Conservation (phyloP, 2,888 invertebrate genomes). For the Cephus nigrinus region DNA sequence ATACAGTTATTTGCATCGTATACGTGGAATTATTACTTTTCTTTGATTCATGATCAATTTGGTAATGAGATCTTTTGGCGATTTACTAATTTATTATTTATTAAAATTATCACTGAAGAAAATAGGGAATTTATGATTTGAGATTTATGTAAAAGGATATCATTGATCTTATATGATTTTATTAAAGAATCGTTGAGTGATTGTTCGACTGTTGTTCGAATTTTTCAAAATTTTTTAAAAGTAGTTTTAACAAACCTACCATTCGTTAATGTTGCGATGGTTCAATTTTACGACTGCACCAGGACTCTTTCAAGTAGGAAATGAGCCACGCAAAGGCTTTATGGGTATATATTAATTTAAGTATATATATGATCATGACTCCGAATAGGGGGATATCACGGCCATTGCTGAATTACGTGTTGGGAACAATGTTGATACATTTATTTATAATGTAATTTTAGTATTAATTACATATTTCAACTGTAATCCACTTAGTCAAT, state of each 20-base stretch:
- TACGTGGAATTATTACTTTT: background rate
- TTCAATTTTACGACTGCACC: background rate
- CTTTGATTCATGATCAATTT: background rate
- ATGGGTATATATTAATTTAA: background rate
- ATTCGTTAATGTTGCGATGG: background rate
- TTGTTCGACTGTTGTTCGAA: background rate
- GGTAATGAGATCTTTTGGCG: background rate
- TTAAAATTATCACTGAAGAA: background rate
- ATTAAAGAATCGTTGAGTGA: background rate
- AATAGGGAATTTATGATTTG: background rate
- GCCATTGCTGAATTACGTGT: background rate
- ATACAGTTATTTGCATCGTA: background rate
- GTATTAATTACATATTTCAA: background rate
- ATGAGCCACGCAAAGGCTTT: background rate
- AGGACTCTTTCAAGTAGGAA: background rate
- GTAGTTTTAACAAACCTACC: background rate
- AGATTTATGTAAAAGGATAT: background rate
- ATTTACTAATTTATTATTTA: background rate
- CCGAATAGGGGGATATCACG: background rate
- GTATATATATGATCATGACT: background rate
- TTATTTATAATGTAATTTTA: background rate
- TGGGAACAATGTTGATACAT: background rate
- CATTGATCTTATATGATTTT: background rate
- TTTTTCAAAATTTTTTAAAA: background rate
- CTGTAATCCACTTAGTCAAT: background rate